phyloP scores from a whole-genome alignment of 2,113 vertebrate genomes.

The Sturnira hondurensis region DNA sequence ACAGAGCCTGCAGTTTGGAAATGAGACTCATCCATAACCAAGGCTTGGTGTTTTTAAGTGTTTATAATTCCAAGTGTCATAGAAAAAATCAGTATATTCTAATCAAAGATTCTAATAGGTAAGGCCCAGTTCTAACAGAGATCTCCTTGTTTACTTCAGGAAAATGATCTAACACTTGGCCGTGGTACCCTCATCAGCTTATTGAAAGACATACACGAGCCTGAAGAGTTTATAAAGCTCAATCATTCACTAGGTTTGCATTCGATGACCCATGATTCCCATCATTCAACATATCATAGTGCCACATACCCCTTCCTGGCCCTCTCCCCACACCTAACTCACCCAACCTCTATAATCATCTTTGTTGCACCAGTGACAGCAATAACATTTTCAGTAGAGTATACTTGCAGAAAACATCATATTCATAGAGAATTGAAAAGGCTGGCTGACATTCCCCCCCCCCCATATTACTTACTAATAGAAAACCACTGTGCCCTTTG shows the following conservation, averaged over 20 bases:
- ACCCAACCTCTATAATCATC: not conserved
- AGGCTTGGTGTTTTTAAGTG: not conserved
- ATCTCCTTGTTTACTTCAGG: not conserved
- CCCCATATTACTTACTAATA: not conserved
- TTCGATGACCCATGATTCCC: not conserved
- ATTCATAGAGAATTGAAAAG: not conserved
- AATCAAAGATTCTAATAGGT: not conserved
- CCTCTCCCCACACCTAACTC: accelerated
- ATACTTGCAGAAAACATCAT: not conserved
- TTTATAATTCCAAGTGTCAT: not conserved
- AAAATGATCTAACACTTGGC: not conserved
- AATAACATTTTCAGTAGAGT: not conserved
- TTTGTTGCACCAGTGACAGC: not conserved
- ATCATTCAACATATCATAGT: not conserved
- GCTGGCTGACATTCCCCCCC: not conserved
- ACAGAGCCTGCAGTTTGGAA: not conserved
- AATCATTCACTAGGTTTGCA: not conserved
- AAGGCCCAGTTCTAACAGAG: not conserved
- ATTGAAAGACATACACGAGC: not conserved
- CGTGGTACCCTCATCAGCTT: not conserved
- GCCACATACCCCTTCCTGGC: not conserved
- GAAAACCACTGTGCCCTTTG: not conserved
- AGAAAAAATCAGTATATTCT: not conserved
- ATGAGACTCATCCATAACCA: not conserved
- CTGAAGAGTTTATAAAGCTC: not conserved